Base-by-base conservation (phyloP, 2,888 invertebrate species). In the Drosophila nigricruria region DNA sequence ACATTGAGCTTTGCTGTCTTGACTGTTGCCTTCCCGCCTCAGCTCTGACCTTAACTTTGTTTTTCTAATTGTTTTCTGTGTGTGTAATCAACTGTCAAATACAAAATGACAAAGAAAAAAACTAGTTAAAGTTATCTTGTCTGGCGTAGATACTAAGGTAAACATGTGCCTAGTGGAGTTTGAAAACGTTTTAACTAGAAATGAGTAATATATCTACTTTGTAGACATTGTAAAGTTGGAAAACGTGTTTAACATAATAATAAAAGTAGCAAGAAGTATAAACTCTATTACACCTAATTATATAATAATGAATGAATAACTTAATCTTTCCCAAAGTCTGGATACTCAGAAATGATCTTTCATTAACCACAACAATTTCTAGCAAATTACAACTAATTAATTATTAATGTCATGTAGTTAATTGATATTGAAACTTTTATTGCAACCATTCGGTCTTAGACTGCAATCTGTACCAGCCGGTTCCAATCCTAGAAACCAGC, bases 151-250 rank as follows among this genome's bases (percentile, higher is more conserved):
- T 56, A 66, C 52, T 65, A 58, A 68, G 65, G 68, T 58, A 79
- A 74, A 69, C 61, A 70, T 63, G 59, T 67, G 36, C 62, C 14
- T 53, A 70, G 49, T 40, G 36, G 40, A 62, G 58, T 59, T 75
- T 61, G 2, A 59, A 76, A 73, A 38, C 59, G 45, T 68, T 79
- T 79, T 70, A 59, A 36, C 70, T 43, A 27, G 56, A 73, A 73
- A 49, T 58, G 57, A 47, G 58, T 32, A 49, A 47, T 49, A 18
- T 43, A 10, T 58, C 34, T 58, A 27, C 32, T 45, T 25, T 53
- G 42, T 40, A 23, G 16, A 61, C 32, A 67, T 23, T 32, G 18
- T 30, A 42, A 14, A 47, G 23, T 54, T 49, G 3, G n/a, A 20
- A 32, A 59, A 69, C 30, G 27, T 40, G 62, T 62, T 50, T 14